A percentile compares a stretch with the other conserved stretches of the same genome.
Evolutionary conservation across 2,888 invertebrate species (phyloP).

Genomic region (Euclidia mi): DNA sequence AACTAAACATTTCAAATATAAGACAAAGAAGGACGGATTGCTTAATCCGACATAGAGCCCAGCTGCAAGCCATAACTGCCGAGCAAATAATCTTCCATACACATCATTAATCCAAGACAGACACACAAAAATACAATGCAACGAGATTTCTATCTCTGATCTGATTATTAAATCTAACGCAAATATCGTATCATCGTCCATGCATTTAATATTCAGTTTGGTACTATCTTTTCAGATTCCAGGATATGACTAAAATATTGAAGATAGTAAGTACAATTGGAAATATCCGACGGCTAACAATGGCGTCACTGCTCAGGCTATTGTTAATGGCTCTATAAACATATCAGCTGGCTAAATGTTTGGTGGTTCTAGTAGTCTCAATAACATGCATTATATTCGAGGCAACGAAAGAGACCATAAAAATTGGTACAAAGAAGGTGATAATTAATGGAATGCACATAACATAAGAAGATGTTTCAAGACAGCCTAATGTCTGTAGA

Average conservation of each 20-base stretch:
- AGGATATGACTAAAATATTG: slow-evolving; percentile 41
- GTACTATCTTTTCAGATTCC: slow-evolving; percentile 61
- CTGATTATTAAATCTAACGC: too few species aligned
- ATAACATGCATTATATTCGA: slow-evolving; percentile 89
- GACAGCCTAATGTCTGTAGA: slow-evolving; percentile 83
- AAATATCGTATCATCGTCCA: too few species aligned
- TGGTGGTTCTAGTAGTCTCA: slow-evolving; percentile 89
- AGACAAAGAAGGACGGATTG: too few species aligned
- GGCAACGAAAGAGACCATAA: slow-evolving; percentile 86
- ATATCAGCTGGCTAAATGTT: slow-evolving; percentile 91
- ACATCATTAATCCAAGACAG: too few species aligned
- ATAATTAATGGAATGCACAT: slow-evolving; percentile 88
- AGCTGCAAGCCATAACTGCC: too few species aligned
- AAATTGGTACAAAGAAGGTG: slow-evolving; percentile 88
- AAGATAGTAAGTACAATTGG: slow-evolving; percentile 92
- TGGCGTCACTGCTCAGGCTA: slow-evolving; percentile 92
- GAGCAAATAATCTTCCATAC: too few species aligned
- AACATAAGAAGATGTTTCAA: slow-evolving; percentile 82
- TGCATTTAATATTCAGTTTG: too few species aligned
- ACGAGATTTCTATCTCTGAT: too few species aligned
- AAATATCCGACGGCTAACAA: slow-evolving; percentile 95
- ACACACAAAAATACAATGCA: too few species aligned
- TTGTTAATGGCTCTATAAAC: slow-evolving; percentile 62
- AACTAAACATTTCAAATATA: too few species aligned
- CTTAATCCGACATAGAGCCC: too few species aligned